Evolutionary conservation across 2,888 invertebrate species (phyloP).

Genomic region (Melieria picta): DNA sequence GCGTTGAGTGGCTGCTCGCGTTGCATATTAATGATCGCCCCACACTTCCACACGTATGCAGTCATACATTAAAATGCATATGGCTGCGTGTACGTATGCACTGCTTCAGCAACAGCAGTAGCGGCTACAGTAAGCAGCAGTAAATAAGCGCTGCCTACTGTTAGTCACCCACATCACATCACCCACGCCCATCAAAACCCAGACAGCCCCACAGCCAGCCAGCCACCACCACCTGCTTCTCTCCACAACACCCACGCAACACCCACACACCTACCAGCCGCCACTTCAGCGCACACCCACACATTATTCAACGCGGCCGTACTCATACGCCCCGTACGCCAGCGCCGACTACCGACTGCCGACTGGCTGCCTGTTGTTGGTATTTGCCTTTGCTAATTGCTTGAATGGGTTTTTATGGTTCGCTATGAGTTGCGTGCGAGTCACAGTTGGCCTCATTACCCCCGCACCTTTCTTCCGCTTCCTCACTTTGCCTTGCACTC

Average conservation of each 20-base stretch:
- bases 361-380: neutral
- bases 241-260: neutral
- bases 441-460: no score
- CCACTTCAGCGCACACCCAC: neutral
- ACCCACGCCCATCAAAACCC: no score
- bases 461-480: no score
- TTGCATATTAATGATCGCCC: conserved; percentile 14
- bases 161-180: no score
- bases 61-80: neutral
- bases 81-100: neutral
- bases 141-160: no score
- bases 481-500: no score
- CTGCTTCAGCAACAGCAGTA: neutral
- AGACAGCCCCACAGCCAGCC: no score
- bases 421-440: neutral
- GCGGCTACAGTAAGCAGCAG: no score
- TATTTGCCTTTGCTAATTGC: conserved; percentile 11
- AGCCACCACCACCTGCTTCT: neutral
- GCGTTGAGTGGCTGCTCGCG: conserved; percentile 1
- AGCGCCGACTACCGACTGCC: no score
- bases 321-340: neutral
- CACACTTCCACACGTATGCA: neutral
- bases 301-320: neutral
- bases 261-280: neutral
- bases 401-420: conserved; percentile 6